Evolutionary conservation across 2,113 vertebrate genomes (phyloP).

Genomic region (Diadophis punctatus): DNA sequence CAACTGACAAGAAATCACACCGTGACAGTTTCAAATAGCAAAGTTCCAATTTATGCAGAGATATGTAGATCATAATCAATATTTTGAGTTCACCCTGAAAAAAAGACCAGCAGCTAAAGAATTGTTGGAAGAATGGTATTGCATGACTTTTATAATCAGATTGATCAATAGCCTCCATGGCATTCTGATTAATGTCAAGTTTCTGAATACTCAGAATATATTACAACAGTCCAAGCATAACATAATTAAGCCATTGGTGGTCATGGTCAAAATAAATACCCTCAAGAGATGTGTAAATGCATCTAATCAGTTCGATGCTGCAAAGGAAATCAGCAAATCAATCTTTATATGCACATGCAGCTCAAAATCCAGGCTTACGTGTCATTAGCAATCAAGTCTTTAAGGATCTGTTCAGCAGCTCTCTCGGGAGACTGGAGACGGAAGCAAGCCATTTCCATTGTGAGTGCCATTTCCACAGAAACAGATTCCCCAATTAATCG

Average conservation of each 20-base stretch:
- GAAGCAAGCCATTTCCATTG: constrained; percentile 89
- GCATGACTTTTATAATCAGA: too few relatives aligned
- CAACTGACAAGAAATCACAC: too few relatives aligned
- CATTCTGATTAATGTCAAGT: too few relatives aligned
- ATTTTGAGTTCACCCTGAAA: too few relatives aligned
- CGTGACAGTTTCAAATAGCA: too few relatives aligned
- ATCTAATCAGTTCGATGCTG: neutral
- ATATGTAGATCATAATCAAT: too few relatives aligned
- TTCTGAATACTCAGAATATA: neutral
- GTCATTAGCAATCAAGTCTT: constrained; percentile 85
- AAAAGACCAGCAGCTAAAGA: too few relatives aligned
- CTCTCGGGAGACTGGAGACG: constrained; percentile 86
- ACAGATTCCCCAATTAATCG: constrained; percentile 82
- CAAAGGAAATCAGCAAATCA: constrained; percentile 21
- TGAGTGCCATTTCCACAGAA: constrained; percentile 79
- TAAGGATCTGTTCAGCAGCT: constrained; percentile 85
- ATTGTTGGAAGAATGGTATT: too few relatives aligned
- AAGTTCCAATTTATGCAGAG: too few relatives aligned
- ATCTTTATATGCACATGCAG: constrained; percentile 38
- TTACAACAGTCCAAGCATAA: neutral
- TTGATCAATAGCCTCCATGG: too few relatives aligned
- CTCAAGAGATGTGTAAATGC: neutral
- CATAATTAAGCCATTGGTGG: neutral
- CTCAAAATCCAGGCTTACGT: constrained; percentile 71
- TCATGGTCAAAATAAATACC: neutral